Evolutionary conservation across 2,113 vertebrate genomes (phyloP), one percentile per base, ranked within the genome.

Genomic region (Clarias batrachus): DNA sequence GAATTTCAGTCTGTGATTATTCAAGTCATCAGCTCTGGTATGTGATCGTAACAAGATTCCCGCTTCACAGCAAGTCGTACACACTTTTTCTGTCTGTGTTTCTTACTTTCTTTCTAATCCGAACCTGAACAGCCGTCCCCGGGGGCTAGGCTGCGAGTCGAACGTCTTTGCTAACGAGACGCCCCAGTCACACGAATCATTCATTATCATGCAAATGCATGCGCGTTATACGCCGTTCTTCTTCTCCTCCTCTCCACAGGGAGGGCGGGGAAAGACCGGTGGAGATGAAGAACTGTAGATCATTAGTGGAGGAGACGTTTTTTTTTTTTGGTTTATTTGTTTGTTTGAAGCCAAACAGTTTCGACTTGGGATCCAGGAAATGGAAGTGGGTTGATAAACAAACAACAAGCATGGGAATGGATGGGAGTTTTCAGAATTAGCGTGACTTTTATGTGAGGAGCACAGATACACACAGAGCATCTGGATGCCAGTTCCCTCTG

Each of bases 191-290:
- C 82, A 86, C 25, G 83, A 90, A 88, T 92, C 90, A 93, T 95
- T 94, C 90, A 93, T 95, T 94, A 94, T 93, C 93, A 96, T 96
- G 94, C 92, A 93, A 96, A 96, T 96, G 59, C 81, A 95, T 94
- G 93, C 93, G 91, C 91, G 92, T 91, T 90, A 87, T 88, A 63
- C 73, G 62, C 41, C 19, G 62, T 82, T 66, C 81, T 68, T 70
- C 52, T 23, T 83, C 81, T 56, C 66, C n/a, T 56, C n/a, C 48
- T 19, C n/a, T 83, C 81, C 48, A 7, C 60, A 62, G 82, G 86
- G 79, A 60, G 59, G 68, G 57, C 6, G 9, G 62, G 87, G 89
- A 73, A 62, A 88, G 92, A 92, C 88, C 90, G 91, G 86, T 90
- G 92, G 93, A 94, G 92, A 94, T 93, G 93, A 94, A 92, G 91